Percentiles rank a stretch among this genome's conserved stretches.
Evolutionary conservation across 2,888 invertebrate species (phyloP).

Genomic region (Xestoiulus laeticollis): DNA sequence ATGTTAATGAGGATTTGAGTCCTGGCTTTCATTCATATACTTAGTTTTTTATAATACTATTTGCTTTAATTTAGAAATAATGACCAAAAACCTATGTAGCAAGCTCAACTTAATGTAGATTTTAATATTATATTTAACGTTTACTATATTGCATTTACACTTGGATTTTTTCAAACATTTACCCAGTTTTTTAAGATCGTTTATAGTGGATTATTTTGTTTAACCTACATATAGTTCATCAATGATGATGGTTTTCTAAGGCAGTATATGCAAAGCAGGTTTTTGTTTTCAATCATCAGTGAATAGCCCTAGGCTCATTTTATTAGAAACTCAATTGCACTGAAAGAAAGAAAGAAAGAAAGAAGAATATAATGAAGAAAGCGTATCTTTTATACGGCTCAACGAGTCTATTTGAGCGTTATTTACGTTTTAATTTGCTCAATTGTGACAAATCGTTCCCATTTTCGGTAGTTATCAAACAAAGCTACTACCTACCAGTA

Average conservation of each 20-base stretch:
- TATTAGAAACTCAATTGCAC: conserved; percentile 1
- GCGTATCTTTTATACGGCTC: not conserved
- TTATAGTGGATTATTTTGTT: not conserved
- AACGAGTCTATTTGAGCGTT: not conserved
- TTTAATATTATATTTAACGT: not conserved
- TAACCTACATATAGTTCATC: not conserved
- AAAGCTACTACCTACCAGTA: not conserved
- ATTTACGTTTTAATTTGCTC: conserved; percentile 16
- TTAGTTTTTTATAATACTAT: too few relatives aligned
- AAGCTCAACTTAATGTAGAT: too few relatives aligned
- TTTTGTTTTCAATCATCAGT: conserved; percentile 9
- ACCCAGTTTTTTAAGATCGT: not conserved
- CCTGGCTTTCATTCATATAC: too few relatives aligned
- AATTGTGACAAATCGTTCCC: conserved; percentile 3
- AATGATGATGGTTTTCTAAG: not conserved
- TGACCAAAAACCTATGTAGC: too few relatives aligned
- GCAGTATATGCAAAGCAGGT: not conserved
- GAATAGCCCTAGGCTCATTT: not conserved
- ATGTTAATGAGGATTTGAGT: too few relatives aligned
- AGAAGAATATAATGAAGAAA: not conserved
- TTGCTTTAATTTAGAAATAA: too few relatives aligned
- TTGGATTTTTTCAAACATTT: not conserved
- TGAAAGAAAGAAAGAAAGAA: not conserved
- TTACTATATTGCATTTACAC: not conserved
- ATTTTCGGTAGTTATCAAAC: not conserved